Conservation (phyloP, 2,888 invertebrate species). For the Ichneumon xanthorius region DNA sequence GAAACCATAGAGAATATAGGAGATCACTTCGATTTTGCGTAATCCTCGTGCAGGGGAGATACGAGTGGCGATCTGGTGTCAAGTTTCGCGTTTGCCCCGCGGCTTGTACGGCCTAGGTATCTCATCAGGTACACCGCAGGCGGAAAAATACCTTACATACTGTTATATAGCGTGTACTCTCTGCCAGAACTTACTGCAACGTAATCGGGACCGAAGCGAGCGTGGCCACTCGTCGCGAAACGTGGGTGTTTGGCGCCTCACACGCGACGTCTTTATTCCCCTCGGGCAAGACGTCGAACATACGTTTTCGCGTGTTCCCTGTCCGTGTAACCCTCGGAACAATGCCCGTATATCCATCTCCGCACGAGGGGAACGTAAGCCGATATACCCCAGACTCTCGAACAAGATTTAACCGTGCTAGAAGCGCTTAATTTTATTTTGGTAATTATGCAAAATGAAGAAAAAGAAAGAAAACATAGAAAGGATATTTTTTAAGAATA, state of each 20-base stretch:
- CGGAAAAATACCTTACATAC: constrained; percentile 54
- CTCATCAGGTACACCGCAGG: constrained; percentile 50
- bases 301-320: constrained; percentile 78
- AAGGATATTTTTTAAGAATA: too few species aligned
- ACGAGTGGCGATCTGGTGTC: constrained; percentile 64
- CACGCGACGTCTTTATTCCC: constrained; percentile 80
- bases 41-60: constrained; percentile 43
- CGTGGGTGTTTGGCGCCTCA: constrained; percentile 80
- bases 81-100: constrained; percentile 48
- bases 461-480: neutral
- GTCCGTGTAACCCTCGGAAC: constrained; percentile 71
- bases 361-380: constrained; percentile 54
- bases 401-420: constrained; percentile 24
- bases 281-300: constrained; percentile 75
- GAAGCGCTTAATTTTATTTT: neutral
- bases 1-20: constrained; percentile 3
- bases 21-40: constrained; percentile 22
- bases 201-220: constrained; percentile 2
- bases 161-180: neutral
- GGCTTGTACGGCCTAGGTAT: constrained; percentile 21
- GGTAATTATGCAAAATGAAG: neutral
- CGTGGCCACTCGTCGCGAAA: constrained; percentile 18
- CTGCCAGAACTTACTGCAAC: neutral
- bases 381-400: constrained; percentile 63
- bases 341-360: constrained; percentile 74